Percentiles rank a stretch among this genome's conserved stretches.
Evolutionary conservation across 2,888 invertebrate genomes (phyloP).

Genomic region (Apamea epomidion): DNA sequence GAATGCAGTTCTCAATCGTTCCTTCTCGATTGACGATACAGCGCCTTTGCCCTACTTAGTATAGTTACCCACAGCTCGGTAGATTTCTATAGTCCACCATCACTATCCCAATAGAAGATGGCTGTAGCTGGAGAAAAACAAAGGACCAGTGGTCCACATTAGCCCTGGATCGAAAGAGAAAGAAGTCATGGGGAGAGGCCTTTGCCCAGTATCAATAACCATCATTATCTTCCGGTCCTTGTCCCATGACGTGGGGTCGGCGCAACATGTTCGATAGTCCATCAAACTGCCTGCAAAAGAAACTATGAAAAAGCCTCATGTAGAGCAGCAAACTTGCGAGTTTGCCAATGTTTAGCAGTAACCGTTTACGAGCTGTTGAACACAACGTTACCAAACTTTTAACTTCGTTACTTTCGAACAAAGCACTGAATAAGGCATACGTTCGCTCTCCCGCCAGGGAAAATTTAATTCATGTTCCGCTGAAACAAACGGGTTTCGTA

Average conservation of each 20-base stretch:
- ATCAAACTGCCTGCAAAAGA: neutral
- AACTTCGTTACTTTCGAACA: conserved; percentile 24
- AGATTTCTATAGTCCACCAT: neutral
- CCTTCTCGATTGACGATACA: too few relatives aligned
- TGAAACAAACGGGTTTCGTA: conserved; percentile 33
- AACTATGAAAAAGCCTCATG: neutral
- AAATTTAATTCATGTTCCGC: conserved; percentile 44
- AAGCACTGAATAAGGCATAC: conserved; percentile 28
- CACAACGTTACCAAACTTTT: conserved; percentile 20
- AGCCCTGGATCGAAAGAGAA: too few relatives aligned
- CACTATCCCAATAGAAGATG: neutral
- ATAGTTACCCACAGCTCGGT: neutral
- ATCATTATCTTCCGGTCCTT: neutral
- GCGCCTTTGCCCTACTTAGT: neutral
- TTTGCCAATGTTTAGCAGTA: conserved; percentile 10
- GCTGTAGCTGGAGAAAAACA: neutral
- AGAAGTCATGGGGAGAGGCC: neutral
- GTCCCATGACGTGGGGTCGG: neutral
- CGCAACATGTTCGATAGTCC: neutral
- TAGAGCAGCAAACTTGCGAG: neutral
- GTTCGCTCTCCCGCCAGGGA: conserved; percentile 15
- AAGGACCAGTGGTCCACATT: too few relatives aligned
- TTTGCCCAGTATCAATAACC: neutral
- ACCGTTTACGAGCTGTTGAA: conserved; percentile 23
- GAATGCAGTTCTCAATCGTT: neutral